These are phyloP conservation scores for Bactericera cockerelli DNA, from an alignment of 1,140 invertebrate species.

Conservation along the genomic window DNA sequence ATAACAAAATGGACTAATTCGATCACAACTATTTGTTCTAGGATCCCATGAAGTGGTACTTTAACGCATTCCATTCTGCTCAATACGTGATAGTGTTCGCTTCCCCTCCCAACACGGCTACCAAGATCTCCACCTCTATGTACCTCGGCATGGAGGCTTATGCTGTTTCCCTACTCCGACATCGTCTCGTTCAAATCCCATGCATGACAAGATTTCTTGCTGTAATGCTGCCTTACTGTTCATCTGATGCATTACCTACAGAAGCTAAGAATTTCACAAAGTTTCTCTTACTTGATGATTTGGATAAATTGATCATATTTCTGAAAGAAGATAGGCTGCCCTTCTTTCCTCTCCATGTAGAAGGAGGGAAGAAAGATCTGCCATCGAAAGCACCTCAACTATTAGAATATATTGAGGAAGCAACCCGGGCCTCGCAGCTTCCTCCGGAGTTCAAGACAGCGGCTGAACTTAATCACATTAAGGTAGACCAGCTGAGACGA, in stretches of 20 bases:
- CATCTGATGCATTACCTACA: background rate
- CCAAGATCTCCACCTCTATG: constrained; percentile 1
- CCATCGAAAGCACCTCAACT: constrained; percentile 6
- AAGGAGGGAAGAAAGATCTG: constrained; percentile 9
- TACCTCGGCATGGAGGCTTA: constrained; percentile 11
- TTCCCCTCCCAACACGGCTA: background rate
- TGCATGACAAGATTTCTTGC: constrained; percentile 10
- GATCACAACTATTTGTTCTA: too few species aligned
- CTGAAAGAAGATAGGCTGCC: constrained; percentile 6
- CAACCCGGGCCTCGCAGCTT: background rate
- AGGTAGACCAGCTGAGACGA: background rate
- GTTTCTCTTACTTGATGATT: background rate
- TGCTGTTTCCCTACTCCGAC: constrained; percentile 1
- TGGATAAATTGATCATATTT: constrained; percentile 8
- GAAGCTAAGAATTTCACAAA: constrained; percentile 12
- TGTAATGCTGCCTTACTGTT: constrained; percentile 9
- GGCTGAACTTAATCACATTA: background rate
- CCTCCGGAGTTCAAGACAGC: background rate
- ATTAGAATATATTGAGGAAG: constrained; percentile 1
- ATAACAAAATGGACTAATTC: too few species aligned
- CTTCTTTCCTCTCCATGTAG: constrained; percentile 9
- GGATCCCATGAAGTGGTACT: constrained; percentile 11
- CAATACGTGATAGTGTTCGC: constrained; percentile 12
- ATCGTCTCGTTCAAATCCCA: constrained; percentile 10
- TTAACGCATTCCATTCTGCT: constrained; percentile 5